Base-by-base conservation (phyloP, 1,140 invertebrate genomes). In the Cydia splendana region DNA sequence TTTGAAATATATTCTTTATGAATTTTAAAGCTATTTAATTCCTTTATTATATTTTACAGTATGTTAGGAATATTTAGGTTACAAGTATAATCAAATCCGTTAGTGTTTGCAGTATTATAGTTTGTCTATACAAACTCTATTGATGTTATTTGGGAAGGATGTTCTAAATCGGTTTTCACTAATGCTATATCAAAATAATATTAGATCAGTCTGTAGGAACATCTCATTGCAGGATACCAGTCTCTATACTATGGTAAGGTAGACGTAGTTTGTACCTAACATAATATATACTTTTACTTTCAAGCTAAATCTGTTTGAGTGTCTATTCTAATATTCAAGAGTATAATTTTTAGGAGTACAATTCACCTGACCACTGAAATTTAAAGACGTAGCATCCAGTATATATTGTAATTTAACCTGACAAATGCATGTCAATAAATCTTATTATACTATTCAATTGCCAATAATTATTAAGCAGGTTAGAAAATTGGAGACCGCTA, bases 31-130 rank as follows among this genome's bases (percentile, higher is more conserved):
- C 79, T 80, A 77, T 82, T 77, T 77, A 83, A 85, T 85, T 85
- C 84, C 82, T 82, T 83, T 77, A 77, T 77, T 78, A 82, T 82
- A 85, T 83, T 65, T 48, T 85, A 82, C 77, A 81, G 75, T 75
- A 65, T 57, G 77, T 77, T 80, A 81, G 82, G 78, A 84, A 80
- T 83, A 69, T 79, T 71, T 80, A 78, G 30, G 77, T 83, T 77
- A 85, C 82, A 83, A 81, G 76, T 78, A 79, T 81, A 82, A 81
- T 81, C 85, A 87, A 87, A 87, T 87, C 85, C 85, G n/a, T 87
- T 84, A 87, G 85, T 85, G 84, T 78, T 84, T 87, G 85, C 85
- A 87, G 85, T 87, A 85, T 84, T 76, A 75, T 80, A 75, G 77
- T 77, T 79, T 75, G 79, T 79, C 77, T 81, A 76, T 80, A 79